Evolutionary conservation across 2,888 invertebrate species (phyloP), one percentile per base, ranked within the genome.

Genomic region (Neocrepidodera transversa): DNA sequence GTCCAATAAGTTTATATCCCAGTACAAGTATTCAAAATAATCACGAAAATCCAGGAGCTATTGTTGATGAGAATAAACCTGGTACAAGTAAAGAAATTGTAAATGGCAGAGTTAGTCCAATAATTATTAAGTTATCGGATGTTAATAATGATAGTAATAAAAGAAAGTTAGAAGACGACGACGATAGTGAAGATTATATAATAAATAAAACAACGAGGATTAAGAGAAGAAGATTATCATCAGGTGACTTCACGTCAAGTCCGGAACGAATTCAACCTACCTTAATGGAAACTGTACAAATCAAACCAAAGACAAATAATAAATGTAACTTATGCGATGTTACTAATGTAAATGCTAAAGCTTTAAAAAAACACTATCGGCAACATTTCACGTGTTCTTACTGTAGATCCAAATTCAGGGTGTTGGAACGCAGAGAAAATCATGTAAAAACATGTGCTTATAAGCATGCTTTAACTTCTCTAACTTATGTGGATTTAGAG

Each of bases 221-320:
- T 7, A 28, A 30, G 3, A 47, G 4, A 30, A 14, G 32, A 30
- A 13, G 17, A 47, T 47, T 32, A 47, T 17, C 17, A 6, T 28
- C 28, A 23, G 8, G 17, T 10, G n/a, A 10, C 8, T 8, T 17
- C n/a, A 30, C 30, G 2, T 16, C 14, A 8, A 10, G 28, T 2
- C 3, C 2, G 7, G 43, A 43, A 1, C 11, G n/a, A 14, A 2
- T 11, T 0, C 23, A n/a, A 13, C 51, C 51, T 2, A 51, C 51
- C 1, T 40, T 51, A 6, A 40, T 51, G 40, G 40, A 51, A 17
- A 40, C 51, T 4, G 20, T 51, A 13, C 2, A 51, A 14, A 17
- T 51, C 10, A 28, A 40, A 30, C 51, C 38, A 1, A n/a, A n/a
- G n/a, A 50, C 11, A 1, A 0, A 16, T 10, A 13, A 1, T 5